These are phyloP conservation scores for Proterorhinus semilunaris DNA, from an alignment of 2,113 vertebrate species.

Conservation along the genomic window DNA sequence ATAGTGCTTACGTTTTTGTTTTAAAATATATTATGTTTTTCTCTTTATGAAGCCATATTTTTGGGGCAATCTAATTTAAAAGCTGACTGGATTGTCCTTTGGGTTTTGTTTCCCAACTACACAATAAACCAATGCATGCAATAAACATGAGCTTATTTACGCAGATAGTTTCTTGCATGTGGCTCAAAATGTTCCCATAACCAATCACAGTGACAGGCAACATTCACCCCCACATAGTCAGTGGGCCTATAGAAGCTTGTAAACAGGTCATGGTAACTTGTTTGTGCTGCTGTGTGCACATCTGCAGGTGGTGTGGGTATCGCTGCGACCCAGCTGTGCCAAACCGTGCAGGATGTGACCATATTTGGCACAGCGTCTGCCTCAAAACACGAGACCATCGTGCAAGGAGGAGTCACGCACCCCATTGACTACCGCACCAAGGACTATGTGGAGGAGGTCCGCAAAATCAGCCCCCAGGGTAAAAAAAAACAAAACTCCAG, in stretches of 20 bases:
- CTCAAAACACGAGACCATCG: constrained; percentile 87
- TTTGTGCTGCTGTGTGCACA: constrained; percentile 8
- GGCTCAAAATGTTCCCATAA: neutral
- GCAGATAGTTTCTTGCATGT: too few relatives aligned
- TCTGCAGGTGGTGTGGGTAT: constrained; percentile 89
- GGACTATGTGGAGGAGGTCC: constrained; percentile 88
- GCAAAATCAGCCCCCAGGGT: constrained; percentile 92
- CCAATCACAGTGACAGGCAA: neutral
- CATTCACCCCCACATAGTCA: neutral
- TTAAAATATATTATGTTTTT: too few relatives aligned
- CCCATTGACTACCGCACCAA: constrained; percentile 90
- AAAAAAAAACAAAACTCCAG: neutral
- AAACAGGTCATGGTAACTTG: neutral
- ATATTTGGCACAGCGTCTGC: constrained; percentile 92
- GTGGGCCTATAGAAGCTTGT: neutral
- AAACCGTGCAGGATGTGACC: constrained; percentile 86
- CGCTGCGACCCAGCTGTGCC: constrained; percentile 91
- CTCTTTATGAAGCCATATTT: too few relatives aligned
- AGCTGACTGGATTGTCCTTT: too few relatives aligned
- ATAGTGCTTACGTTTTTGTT: too few relatives aligned
- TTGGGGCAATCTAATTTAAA: too few relatives aligned
- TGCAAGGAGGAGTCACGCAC: constrained; percentile 85
- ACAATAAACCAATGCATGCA: too few relatives aligned
- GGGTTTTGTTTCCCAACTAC: too few relatives aligned
- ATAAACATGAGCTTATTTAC: too few relatives aligned